Percentiles rank a stretch among this genome's conserved stretches.
These are phyloP conservation scores for Drosophila tripunctata DNA, from an alignment of 2,888 invertebrate genomes.

Conservation along the genomic window DNA sequence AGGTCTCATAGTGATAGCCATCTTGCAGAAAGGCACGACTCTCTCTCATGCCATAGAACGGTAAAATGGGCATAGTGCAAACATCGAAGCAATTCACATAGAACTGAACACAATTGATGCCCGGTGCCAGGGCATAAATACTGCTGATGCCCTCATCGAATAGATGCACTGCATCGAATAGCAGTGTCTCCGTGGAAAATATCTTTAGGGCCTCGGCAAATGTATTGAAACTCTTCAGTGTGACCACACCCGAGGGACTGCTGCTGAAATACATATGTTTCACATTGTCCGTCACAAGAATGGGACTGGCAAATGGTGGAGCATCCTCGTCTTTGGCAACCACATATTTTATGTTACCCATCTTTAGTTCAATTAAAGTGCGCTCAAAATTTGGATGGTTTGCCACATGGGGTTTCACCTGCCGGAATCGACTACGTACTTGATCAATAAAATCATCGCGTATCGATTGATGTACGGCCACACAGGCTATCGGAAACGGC, in stretches of 20 bases:
- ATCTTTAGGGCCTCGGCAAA: slow-evolving; percentile 64
- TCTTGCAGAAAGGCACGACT: slow-evolving; percentile 54
- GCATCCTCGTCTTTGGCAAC: slow-evolving; percentile 42
- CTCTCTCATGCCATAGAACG: slow-evolving; percentile 16
- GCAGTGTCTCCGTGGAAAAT: slow-evolving; percentile 55
- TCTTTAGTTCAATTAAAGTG: slow-evolving; percentile 41
- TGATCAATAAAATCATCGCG: slow-evolving; percentile 65
- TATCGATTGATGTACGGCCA: slow-evolving; percentile 78
- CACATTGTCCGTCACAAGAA: slow-evolving; percentile 70
- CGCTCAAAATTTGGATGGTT: slow-evolving; percentile 42
- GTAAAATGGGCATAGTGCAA: slow-evolving; percentile 51
- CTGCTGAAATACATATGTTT: slow-evolving; percentile 66
- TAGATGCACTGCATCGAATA: slow-evolving; percentile 60
- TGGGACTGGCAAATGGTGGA: slow-evolving; percentile 54
- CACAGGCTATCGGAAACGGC: slow-evolving; percentile 63
- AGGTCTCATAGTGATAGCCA: slow-evolving; percentile 79
- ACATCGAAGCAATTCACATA: slow-evolving; percentile 80
- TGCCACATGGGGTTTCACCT: slow-evolving; percentile 54
- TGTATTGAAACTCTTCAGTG: slow-evolving; percentile 73
- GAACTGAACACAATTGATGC: slow-evolving; percentile 56
- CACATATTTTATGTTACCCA: slow-evolving; percentile 55
- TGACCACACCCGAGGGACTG: slow-evolving; percentile 60
- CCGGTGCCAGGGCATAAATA: slow-evolving; percentile 74
- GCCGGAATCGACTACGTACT: slow-evolving; percentile 60
- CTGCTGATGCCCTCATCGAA: slow-evolving; percentile 76